Percentiles rank a stretch among this genome's conserved stretches.
Evolutionary conservation across 2,113 vertebrate genomes (phyloP).

Genomic region (Macheiramphus alcinus): DNA sequence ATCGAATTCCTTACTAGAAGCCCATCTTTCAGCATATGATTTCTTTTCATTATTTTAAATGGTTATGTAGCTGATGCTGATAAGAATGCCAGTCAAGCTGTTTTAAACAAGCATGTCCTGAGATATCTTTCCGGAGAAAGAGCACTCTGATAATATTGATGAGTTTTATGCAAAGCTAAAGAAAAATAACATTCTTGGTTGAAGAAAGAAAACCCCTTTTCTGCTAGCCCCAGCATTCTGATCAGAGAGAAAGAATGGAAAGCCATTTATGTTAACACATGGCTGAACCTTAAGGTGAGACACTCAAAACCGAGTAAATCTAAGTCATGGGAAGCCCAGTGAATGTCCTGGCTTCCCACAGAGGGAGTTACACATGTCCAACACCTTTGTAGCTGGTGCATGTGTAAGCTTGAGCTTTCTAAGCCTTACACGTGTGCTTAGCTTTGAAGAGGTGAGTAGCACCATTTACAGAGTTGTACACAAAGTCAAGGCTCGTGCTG

Average conservation of each 20-base stretch:
- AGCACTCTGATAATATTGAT: neutral
- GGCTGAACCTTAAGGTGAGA: neutral
- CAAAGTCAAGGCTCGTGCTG: neutral
- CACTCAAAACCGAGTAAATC: neutral
- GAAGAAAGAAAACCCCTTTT: neutral
- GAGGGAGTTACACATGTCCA: neutral
- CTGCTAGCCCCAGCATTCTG: neutral
- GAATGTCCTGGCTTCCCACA: fast-evolving
- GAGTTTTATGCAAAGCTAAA: neutral
- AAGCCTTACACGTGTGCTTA: neutral
- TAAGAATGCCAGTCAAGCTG: neutral
- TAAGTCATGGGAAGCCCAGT: neutral
- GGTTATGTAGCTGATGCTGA: neutral
- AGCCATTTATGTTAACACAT: neutral
- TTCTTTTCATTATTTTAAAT: too few species aligned
- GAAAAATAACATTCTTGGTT: neutral
- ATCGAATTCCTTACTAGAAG: neutral
- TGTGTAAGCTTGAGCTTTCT: neutral
- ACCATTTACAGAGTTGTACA: neutral
- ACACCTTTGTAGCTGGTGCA: neutral
- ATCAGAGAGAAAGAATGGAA: neutral
- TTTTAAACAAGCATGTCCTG: neutral
- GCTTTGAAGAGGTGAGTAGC: neutral
- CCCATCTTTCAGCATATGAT: neutral
- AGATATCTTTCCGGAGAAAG: neutral